Base-by-base conservation (phyloP, 2,113 vertebrate genomes). In the Melanotaenia duboulayi region DNA sequence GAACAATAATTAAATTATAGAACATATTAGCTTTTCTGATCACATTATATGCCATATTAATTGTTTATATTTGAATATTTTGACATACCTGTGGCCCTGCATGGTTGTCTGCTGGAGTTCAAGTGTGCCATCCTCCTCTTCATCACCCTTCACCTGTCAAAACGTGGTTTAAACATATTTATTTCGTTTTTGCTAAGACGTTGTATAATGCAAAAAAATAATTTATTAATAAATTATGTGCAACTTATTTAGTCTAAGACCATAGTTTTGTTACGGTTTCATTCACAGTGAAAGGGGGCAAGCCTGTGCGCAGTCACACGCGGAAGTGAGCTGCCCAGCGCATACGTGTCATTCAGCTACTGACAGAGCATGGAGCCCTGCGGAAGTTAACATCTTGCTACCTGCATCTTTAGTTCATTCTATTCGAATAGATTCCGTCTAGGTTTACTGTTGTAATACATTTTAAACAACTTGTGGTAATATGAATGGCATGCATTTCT, bases 61-160 rank as follows among this genome's bases (percentile, higher is more conserved):
- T 28, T 28, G 28, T 28, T 28, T 28, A 28, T 28, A 28, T 28
- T 28, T 28, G 28, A 28, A 6, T 28, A 28, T 28, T 28, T 28
- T 28, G n/a, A 48, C 91, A 93, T 84, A 98, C 98, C 94, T 96
- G 88, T 93, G 95, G 39, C 96, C 96, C 75, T 93, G 93, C 61
- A 96, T 78, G 74, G 94, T 94, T 11, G 95, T 95, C 87, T 98
- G 96, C 71, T 94, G 93, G 14, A 98, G 90, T 87, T 97, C 94
- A 59, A 99, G 90, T 62, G 81, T 87, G 60, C 94, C 95, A 82
- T 98, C 96, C 52, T 98, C 97, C 9, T 98, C 97, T 73, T 98
- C 97, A 77, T 98, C 96, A 39, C 95, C 95, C 56, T 96, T 98
- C 1, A 97, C 94, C 98, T 99, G 73, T 46, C 76, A 77, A 46